Conservation (phyloP, 2,797 vertebrate genomes). For the Mormyrus hasselquistii region DNA sequence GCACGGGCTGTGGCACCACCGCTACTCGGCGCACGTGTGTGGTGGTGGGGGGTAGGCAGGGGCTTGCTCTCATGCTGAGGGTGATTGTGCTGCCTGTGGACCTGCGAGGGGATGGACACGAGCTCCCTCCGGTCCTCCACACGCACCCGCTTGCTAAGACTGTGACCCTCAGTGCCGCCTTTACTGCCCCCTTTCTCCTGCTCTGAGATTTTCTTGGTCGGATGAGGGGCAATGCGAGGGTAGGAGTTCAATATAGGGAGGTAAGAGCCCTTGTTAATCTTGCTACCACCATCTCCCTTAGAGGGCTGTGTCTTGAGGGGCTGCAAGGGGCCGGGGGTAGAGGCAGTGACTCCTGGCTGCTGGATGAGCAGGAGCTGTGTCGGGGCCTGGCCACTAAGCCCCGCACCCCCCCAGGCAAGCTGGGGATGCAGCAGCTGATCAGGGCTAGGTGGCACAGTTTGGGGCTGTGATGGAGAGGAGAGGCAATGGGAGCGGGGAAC, state of each 20-base stretch:
- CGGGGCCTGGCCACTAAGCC: conserved; percentile 13
- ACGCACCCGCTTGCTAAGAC: conserved; percentile 53
- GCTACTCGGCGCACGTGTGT: conserved; percentile 20
- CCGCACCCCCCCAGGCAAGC: conserved; percentile 33
- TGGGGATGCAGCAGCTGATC: conserved; percentile 45
- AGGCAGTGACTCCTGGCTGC: conserved; percentile 38
- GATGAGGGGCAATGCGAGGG: conserved; percentile 59
- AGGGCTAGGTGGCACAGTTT: conserved; percentile 38
- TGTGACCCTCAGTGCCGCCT: conserved; percentile 40
- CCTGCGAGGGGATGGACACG: conserved; percentile 22
- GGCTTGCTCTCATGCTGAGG: not conserved
- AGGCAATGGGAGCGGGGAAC: not conserved
- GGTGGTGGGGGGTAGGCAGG: not conserved
- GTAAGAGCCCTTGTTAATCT: conserved; percentile 44
- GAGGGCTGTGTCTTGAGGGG: conserved; percentile 30
- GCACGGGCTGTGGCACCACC: not conserved
- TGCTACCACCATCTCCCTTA: conserved; percentile 29
- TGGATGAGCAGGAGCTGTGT: conserved; percentile 47
- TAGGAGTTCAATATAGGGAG: conserved; percentile 60
- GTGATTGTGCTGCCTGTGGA: conserved; percentile 27
- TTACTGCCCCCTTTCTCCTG: conserved; percentile 30
- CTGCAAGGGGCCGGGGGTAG: conserved; percentile 30
- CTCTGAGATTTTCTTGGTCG: conserved; percentile 52
- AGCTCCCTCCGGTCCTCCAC: conserved; percentile 40
- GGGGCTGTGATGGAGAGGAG: conserved; percentile 31